phyloP scores from a whole-genome alignment of 2,797 vertebrate species.

The Trachurus trachurus region DNA sequence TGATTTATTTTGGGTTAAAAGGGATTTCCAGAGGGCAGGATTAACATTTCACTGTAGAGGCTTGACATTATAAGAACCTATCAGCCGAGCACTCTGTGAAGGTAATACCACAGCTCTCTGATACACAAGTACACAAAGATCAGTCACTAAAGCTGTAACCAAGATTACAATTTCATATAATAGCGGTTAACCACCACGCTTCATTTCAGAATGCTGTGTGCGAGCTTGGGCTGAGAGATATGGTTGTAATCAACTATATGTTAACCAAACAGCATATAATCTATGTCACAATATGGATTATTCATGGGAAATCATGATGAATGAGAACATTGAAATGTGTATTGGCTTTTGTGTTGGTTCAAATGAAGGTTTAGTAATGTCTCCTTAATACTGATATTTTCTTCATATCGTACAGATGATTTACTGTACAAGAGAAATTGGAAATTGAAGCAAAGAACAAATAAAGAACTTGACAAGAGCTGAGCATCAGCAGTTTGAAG shows the following conservation, averaged over 20 bases:
- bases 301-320: neutral
- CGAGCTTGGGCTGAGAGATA: neutral
- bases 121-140: constrained; percentile 33
- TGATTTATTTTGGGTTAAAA: constrained; percentile 83
- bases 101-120: constrained; percentile 18
- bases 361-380: no score
- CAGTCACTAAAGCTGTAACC: neutral
- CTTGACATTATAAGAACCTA: constrained; percentile 68
- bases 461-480: neutral
- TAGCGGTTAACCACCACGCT: neutral
- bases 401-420: no score
- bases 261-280: neutral
- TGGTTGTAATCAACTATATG: neutral
- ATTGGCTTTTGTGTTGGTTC: no score
- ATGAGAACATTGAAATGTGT: no score
- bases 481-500: neutral
- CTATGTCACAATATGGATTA: neutral
- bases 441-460: neutral
- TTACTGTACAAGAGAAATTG: neutral
- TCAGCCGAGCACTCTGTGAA: constrained; percentile 42
- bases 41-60: constrained; percentile 78
- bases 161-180: neutral
- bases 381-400: no score
- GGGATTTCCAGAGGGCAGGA: constrained; percentile 81
- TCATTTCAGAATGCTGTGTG: neutral